A percentile compares a stretch with the other conserved stretches of the same genome.
These are phyloP conservation scores for Arvicanthis niloticus DNA, from an alignment of 2,113 vertebrate genomes.

Conservation along the genomic window DNA sequence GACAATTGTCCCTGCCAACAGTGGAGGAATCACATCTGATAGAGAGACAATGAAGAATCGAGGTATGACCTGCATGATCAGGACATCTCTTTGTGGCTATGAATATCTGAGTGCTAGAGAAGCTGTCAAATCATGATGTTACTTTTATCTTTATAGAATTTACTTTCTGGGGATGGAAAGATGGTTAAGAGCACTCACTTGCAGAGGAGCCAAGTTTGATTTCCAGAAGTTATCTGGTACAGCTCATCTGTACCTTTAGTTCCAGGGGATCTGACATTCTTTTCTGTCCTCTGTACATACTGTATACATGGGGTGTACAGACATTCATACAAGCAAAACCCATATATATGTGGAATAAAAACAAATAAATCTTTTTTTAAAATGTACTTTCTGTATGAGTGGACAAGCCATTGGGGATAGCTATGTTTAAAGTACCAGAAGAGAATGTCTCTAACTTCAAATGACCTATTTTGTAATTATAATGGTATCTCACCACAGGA, in stretches of 20 bases:
- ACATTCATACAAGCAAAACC: neutral
- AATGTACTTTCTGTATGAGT: neutral
- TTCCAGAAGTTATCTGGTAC: neutral
- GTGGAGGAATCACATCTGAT: neutral
- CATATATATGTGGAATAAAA: neutral
- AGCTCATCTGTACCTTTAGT: neutral
- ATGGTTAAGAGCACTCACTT: neutral
- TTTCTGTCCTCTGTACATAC: neutral
- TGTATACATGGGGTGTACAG: too few species aligned
- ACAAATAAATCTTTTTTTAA: too few species aligned
- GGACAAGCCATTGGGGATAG: neutral
- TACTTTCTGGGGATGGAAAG: neutral
- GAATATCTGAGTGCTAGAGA: neutral
- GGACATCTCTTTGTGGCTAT: neutral
- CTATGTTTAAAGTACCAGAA: neutral
- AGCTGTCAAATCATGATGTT: neutral
- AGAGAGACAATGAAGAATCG: neutral
- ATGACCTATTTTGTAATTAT: neutral
- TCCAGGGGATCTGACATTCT: neutral
- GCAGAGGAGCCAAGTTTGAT: neutral
- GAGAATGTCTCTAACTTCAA: neutral
- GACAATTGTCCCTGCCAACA: neutral
- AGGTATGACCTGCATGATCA: neutral
- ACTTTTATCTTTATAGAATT: neutral
- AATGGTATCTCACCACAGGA: neutral